A percentile compares a stretch with the other conserved stretches of the same genome.
Conservation (phyloP, 2,888 invertebrate species). For the Cecidostiba fungosa region DNA sequence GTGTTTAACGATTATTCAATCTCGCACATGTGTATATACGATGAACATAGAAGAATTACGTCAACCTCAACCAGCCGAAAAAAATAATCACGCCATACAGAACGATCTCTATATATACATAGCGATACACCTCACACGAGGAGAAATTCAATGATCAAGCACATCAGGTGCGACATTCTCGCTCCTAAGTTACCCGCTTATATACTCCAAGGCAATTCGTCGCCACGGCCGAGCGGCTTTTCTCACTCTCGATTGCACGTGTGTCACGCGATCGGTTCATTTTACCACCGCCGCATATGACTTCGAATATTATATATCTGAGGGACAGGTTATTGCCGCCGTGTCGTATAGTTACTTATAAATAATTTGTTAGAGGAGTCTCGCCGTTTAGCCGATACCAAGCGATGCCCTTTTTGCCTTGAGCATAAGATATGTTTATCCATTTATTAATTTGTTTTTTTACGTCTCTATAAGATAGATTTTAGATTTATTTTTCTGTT, state of each 20-base stretch:
- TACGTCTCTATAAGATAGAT: background rate
- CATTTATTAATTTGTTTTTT: no score
- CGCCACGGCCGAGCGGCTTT: background rate
- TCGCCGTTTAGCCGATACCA: no score
- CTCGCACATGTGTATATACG: no score
- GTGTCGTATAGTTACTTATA: background rate
- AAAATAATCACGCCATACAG: no score
- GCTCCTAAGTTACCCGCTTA: background rate
- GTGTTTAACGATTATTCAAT: no score
- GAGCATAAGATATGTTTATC: no score
- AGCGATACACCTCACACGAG: background rate
- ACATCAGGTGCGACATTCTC: background rate
- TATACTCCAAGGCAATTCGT: background rate
- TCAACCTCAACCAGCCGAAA: no score
- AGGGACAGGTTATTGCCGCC: background rate
- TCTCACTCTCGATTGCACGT: background rate
- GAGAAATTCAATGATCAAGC: conserved; percentile 1
- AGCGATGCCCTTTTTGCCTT: background rate
- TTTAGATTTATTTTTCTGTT: background rate
- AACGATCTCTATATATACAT: no score
- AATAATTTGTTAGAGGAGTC: no score
- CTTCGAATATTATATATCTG: background rate
- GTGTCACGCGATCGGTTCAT: conserved; percentile 16
- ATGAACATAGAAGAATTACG: no score
- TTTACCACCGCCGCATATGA: background rate